These are phyloP conservation scores for Uloborus plumipes DNA, from an alignment of 2,888 invertebrate genomes.

Conservation along the genomic window DNA sequence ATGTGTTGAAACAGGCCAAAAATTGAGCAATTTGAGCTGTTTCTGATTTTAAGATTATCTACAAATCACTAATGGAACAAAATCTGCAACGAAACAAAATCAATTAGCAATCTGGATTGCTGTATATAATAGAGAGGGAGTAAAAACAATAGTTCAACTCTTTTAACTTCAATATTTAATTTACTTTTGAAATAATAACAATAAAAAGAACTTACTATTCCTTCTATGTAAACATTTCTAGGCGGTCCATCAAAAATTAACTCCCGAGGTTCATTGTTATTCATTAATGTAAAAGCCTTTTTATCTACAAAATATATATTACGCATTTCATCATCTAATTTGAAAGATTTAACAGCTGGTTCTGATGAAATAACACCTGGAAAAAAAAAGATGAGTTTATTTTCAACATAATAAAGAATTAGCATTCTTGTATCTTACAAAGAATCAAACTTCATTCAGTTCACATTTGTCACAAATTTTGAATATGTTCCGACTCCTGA, in stretches of 20 bases:
- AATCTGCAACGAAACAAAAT: too few relatives aligned
- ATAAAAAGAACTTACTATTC: slow-evolving; percentile 35
- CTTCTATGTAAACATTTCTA: slow-evolving; percentile 64
- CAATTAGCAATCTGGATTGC: too few relatives aligned
- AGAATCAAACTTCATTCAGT: too few relatives aligned
- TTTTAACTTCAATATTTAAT: neutral
- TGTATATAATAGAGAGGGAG: too few relatives aligned
- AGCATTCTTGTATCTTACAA: too few relatives aligned
- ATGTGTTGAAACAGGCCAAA: neutral
- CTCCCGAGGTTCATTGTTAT: slow-evolving; percentile 63
- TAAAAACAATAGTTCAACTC: too few relatives aligned
- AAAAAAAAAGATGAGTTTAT: too few relatives aligned
- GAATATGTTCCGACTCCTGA: too few relatives aligned
- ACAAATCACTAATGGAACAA: too few relatives aligned
- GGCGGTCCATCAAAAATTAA: slow-evolving; percentile 64
- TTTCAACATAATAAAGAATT: too few relatives aligned
- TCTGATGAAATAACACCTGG: neutral
- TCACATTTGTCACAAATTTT: too few relatives aligned
- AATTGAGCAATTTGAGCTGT: neutral
- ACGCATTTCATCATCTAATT: slow-evolving; percentile 34
- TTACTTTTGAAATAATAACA: neutral
- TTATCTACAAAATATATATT: slow-evolving; percentile 54
- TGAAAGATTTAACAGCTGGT: slow-evolving; percentile 7
- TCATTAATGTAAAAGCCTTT: slow-evolving; percentile 44
- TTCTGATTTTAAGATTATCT: neutral